These are phyloP conservation scores for Eupithecia inturbata DNA, from an alignment of 2,888 invertebrate genomes.

Conservation along the genomic window DNA sequence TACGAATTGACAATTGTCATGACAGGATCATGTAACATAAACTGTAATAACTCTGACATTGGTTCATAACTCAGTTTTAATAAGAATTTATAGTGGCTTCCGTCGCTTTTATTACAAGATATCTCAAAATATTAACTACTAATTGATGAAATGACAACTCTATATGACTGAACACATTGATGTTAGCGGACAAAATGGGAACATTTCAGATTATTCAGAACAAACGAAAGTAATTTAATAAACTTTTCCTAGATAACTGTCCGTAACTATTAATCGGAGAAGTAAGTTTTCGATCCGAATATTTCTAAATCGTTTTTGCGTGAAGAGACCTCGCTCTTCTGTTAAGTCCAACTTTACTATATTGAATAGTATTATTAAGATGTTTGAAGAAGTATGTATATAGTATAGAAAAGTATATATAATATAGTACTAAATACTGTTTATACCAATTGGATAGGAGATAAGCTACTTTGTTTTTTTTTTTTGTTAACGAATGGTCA, in stretches of 20 bases:
- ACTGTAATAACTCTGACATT: slow-evolving; percentile 44
- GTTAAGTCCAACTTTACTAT: neutral
- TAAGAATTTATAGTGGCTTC: slow-evolving; percentile 28
- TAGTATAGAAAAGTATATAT: too few relatives aligned
- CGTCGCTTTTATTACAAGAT: slow-evolving; percentile 26
- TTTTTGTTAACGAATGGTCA: too few relatives aligned
- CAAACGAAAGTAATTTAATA: neutral
- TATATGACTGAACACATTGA: slow-evolving; percentile 15
- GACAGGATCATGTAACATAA: slow-evolving; percentile 18
- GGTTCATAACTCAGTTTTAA: slow-evolving; percentile 36
- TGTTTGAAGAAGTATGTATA: too few relatives aligned
- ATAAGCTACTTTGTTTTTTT: too few relatives aligned
- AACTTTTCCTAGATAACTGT: neutral
- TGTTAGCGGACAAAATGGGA: neutral
- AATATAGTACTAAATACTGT: too few relatives aligned
- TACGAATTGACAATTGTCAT: neutral
- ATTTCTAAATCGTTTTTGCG: neutral
- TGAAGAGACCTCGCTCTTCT: neutral
- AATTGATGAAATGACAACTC: slow-evolving; percentile 20
- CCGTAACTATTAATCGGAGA: neutral
- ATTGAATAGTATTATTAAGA: too few relatives aligned
- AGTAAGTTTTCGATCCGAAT: neutral
- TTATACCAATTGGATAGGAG: too few relatives aligned
- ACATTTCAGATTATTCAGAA: neutral
- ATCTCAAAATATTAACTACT: slow-evolving; percentile 2